phyloP scores from a whole-genome alignment of 2,797 vertebrate species.

The Sebastes cheni region DNA sequence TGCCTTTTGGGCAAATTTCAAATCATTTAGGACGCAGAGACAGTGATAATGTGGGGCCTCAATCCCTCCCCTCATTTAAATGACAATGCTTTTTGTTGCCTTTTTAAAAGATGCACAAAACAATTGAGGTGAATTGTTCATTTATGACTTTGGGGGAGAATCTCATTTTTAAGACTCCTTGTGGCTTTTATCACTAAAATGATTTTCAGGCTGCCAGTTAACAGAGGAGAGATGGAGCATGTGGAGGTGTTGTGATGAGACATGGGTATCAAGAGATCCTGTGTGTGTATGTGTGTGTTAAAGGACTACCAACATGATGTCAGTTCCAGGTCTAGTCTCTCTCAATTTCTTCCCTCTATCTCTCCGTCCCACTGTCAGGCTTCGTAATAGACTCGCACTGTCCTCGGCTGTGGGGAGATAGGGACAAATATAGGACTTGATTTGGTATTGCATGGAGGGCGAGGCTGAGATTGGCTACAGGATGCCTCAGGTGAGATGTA shows the following conservation, averaged over 20 bases:
- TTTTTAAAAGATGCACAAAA: constrained; percentile 8
- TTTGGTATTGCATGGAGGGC: constrained; percentile 41
- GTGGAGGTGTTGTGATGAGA: constrained; percentile 39
- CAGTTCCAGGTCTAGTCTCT: constrained; percentile 33
- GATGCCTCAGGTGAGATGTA: constrained; percentile 41
- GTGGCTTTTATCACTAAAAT: constrained; percentile 39
- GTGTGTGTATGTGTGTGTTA: constrained; percentile 13
- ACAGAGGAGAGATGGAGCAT: constrained; percentile 18
- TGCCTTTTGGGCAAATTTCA: constrained; percentile 34
- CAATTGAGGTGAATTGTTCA: background rate
- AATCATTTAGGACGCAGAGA: constrained; percentile 26
- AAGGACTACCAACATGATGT: constrained; percentile 44
- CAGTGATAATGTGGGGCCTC: constrained; percentile 6
- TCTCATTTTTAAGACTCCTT: constrained; percentile 23
- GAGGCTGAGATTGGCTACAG: constrained; percentile 39
- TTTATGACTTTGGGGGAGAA: constrained; percentile 7
- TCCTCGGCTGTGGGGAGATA: constrained; percentile 36
- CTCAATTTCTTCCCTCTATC: constrained; percentile 48
- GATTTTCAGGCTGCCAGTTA: constrained; percentile 21
- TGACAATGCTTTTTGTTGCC: background rate
- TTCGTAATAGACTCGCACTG: constrained; percentile 49
- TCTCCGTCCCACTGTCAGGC: constrained; percentile 29
- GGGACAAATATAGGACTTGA: constrained; percentile 55
- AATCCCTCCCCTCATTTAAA: constrained; percentile 17
- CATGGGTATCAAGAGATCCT: constrained; percentile 6